Conservation (phyloP, 2,113 vertebrate genomes). For the Numenius arquata region DNA sequence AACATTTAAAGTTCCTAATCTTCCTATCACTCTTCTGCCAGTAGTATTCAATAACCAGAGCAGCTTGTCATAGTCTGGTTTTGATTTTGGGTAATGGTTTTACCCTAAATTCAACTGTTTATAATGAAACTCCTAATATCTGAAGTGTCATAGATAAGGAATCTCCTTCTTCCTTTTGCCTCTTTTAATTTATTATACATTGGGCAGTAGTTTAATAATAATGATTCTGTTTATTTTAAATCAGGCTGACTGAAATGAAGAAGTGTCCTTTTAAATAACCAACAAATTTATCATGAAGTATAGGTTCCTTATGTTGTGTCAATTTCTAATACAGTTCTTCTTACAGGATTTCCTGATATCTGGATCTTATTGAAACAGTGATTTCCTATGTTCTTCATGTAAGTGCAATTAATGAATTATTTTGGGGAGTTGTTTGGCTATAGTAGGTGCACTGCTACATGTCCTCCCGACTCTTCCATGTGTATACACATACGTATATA, state of each 20-base stretch:
- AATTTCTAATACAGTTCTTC: not conserved
- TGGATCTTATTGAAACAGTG: not conserved
- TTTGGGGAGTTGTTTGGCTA: not conserved
- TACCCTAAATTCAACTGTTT: not conserved
- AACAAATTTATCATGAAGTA: not conserved
- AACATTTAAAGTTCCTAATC: not conserved
- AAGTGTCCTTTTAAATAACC: not conserved
- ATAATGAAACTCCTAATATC: not conserved
- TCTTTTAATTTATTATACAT: not conserved
- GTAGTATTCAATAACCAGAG: not conserved
- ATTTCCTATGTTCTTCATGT: not conserved
- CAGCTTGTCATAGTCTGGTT: not conserved
- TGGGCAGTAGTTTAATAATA: not conserved
- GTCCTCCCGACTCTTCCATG: not conserved
- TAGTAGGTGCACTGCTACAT: not conserved
- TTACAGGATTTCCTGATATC: not conserved
- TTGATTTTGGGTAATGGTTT: not conserved
- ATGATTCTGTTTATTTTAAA: not conserved
- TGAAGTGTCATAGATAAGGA: not conserved
- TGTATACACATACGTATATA: too few species aligned
- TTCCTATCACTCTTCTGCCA: not conserved
- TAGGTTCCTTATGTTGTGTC: not conserved
- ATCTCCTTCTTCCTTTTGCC: not conserved
- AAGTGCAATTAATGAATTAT: not conserved
- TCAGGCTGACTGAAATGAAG: not conserved